Conservation (phyloP, 2,888 invertebrate species). For the Calameuta filiformis region DNA sequence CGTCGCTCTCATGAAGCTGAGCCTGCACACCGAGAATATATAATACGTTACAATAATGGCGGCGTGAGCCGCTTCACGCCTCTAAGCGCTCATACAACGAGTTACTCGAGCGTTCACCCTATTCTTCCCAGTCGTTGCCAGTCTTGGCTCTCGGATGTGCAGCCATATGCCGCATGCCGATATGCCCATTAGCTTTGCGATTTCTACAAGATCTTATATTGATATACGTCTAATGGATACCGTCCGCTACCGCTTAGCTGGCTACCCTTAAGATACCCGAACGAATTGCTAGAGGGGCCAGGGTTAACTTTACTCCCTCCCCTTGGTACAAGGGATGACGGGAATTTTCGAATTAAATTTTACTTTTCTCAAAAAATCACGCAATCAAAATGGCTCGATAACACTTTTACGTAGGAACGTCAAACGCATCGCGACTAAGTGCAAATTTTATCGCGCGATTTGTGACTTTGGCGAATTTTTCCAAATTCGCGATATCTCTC, state of each 20-base stretch:
- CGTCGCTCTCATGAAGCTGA: not conserved
- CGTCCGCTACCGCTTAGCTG: slow-evolving; percentile 43
- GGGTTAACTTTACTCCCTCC: not conserved
- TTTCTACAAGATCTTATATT: slow-evolving; percentile 52
- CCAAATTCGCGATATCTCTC: not conserved
- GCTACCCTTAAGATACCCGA: slow-evolving; percentile 18
- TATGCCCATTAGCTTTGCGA: slow-evolving; percentile 48
- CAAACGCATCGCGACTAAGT: not conserved
- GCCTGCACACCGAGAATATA: not conserved
- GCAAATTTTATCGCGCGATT: not conserved
- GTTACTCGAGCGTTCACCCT: slow-evolving; percentile 31
- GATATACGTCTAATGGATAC: slow-evolving; percentile 52
- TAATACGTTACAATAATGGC: not conserved
- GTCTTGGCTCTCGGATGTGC: slow-evolving; percentile 13
- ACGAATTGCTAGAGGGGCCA: slow-evolving; percentile 26
- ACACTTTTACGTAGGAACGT: not conserved
- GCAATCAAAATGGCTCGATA: too few relatives aligned
- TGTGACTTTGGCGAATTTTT: not conserved
- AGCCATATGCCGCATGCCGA: slow-evolving; percentile 45
- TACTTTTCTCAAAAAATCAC: too few relatives aligned
- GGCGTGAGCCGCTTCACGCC: slow-evolving; percentile 29
- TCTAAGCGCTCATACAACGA: slow-evolving; percentile 43
- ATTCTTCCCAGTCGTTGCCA: not conserved
- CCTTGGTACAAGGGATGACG: not conserved
- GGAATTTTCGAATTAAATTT: too few relatives aligned